Base-by-base conservation (phyloP, 2,113 vertebrate species). In the Cyanoderma ruficeps region DNA sequence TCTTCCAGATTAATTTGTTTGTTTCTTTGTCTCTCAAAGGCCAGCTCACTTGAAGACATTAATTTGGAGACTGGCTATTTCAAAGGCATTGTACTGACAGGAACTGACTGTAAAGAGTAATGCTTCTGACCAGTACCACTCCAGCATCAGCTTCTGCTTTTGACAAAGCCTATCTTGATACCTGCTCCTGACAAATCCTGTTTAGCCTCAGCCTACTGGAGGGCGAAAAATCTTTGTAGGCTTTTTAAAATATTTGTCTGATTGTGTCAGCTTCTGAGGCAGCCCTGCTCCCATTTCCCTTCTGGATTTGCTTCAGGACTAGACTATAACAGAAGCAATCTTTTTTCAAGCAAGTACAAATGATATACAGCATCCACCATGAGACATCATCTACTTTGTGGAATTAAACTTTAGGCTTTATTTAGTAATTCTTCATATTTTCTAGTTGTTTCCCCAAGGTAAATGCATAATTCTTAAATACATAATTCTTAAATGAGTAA, bases 1-100 rank as follows among this genome's bases (percentile, higher is more conserved):
- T 96, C 72, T 92, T 88, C 83, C 83, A 93, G 96, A 89, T 89
- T 87, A 94, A 91, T 96, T 95, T 95, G 79, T 92, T 95, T 93
- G 83, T 94, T 95, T 96, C 88, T 91, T 95, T 92, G 77, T 71
- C 68, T 96, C 77, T 82, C 61, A 78, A 95, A 78, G 76, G 81
- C 85, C 60, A 87, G 37, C 60, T 93, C 76, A 39, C 31, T 93
- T 80, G 39, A 83, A 89, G n/a, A 74, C 35, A 68, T 57, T 91
- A 63, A 75, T 94, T 92, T 81, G 42, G 75, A 68, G 56, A 60
- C 24, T 69, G 86, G 56, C 44, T 86, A 37, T 87, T 89, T 93
- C 53, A 79, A 69, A 93, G 42, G 50, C 71, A 39, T 83, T 27
- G 37, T 61, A 41, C 63, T 90, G 78, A 80, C 33, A 87, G 55